Evolutionary conservation across 2,888 invertebrate genomes (phyloP), one percentile per base, ranked within the genome.

Genomic region (Tipula confusa): DNA sequence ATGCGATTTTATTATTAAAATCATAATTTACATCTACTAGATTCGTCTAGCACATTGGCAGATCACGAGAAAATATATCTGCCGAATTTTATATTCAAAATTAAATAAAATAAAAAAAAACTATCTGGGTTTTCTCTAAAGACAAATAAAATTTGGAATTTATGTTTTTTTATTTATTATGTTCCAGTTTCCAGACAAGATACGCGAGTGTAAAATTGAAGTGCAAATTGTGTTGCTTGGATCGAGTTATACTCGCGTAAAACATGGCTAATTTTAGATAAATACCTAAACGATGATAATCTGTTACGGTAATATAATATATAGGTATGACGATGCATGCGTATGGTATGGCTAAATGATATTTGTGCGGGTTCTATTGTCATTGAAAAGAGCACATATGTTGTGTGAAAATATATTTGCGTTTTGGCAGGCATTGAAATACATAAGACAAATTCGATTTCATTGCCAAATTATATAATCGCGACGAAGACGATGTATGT

Each of bases 381-480:
- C 24, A 64, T 18, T 9, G 1, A 11, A 24, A 64, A 64, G 11
- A 64, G 24, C 64, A 64, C 64, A 64, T 64, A 24, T 64, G 64
- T 64, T 64, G 11, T 18, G 6, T 64, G 64, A 18, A 64, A 64
- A 64, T 64, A 43, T n/a, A 43, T 64, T 64, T 64, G 18, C 18
- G 9, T 64, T 64, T 64, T 64, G 64, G 64, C 64, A 64, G 24
- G 24, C 64, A 64, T 9, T 24, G 24, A 64, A 3, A 24, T 9
- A 64, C n/a, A 64, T 24, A 24, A 64, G 24, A 64, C 24, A 18
- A 24, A 13, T 13, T 38, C 38, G 13, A 13, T 38, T 38, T 38
- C 38, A 64, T n/a, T 64, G 64, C 64, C 64, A 64, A 64, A 64
- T 64, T 64, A 64, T 64, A 64, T 64, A 64, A 64, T 64, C 24